These are phyloP conservation scores for Coccyzus lansbergi DNA, from an alignment of 2,797 vertebrate species.

Conservation along the genomic window DNA sequence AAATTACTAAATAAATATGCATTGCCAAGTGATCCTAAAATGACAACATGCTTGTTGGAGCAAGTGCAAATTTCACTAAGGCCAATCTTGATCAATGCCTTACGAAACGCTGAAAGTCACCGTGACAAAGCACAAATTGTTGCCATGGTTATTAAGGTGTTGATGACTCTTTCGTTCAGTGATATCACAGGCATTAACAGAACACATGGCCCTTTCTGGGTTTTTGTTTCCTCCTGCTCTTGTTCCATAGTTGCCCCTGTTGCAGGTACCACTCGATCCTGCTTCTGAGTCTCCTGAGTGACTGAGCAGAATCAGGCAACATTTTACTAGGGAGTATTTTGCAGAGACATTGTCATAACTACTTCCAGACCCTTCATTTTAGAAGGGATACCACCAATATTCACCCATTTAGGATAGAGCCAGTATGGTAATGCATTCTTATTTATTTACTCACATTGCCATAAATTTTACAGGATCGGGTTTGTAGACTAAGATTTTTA, in stretches of 20 bases:
- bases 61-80: not conserved
- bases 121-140: not conserved
- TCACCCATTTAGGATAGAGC: not conserved
- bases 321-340: not conserved
- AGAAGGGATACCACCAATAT: not conserved
- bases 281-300: not conserved
- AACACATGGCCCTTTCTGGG: not conserved
- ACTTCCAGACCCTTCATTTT: not conserved
- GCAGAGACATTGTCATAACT: not conserved
- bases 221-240: not conserved
- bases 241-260: not conserved
- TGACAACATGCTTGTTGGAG: not conserved
- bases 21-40: not conserved
- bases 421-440: not conserved
- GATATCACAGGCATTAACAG: not conserved
- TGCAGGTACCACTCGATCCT: not conserved
- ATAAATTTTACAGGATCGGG: not conserved
- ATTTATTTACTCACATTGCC: not conserved
- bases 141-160: not conserved
- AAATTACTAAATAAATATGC: constrained; percentile 29
- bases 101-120: not conserved
- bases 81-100: not conserved
- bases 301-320: not conserved
- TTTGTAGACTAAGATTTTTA: not conserved
- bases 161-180: not conserved